phyloP scores from a whole-genome alignment of 2,113 vertebrate species.

The Anarhynchus alexandrinus region DNA sequence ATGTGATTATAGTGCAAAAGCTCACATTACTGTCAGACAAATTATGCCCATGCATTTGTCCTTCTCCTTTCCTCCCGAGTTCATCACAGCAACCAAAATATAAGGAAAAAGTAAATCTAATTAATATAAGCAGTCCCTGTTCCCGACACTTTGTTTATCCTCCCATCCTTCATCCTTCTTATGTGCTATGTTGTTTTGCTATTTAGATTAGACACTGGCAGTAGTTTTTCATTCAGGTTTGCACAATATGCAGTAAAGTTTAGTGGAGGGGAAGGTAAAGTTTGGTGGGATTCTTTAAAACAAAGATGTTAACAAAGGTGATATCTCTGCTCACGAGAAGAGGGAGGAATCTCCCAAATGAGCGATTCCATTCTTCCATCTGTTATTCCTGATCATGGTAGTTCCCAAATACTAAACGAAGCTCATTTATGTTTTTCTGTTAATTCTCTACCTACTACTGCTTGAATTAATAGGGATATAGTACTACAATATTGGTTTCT shows the following conservation, averaged over 20 bases:
- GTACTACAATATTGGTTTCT: neutral
- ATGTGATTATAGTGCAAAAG: neutral
- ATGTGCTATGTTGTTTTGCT: neutral
- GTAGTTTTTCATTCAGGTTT: neutral
- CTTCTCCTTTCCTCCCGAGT: neutral
- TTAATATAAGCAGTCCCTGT: neutral
- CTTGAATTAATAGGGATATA: neutral
- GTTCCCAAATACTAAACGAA: neutral
- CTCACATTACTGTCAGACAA: neutral
- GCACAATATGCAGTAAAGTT: neutral
- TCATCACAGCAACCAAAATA: neutral
- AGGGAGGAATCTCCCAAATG: neutral
- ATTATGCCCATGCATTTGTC: neutral
- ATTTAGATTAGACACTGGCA: neutral
- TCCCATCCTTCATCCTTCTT: neutral
- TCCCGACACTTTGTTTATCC: neutral
- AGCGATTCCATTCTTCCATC: rapidly evolving
- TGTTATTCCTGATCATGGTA: neutral
- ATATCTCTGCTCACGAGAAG: neutral
- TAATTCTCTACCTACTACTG: neutral
- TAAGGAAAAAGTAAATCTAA: neutral
- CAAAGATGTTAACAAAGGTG: neutral
- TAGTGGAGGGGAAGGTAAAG: neutral
- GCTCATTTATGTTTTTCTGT: neutral
- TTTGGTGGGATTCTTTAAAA: neutral